A percentile compares a stretch with the other conserved stretches of the same genome.
phyloP scores from a whole-genome alignment of 2,888 invertebrate genomes.

The Hecatera dysodea region DNA sequence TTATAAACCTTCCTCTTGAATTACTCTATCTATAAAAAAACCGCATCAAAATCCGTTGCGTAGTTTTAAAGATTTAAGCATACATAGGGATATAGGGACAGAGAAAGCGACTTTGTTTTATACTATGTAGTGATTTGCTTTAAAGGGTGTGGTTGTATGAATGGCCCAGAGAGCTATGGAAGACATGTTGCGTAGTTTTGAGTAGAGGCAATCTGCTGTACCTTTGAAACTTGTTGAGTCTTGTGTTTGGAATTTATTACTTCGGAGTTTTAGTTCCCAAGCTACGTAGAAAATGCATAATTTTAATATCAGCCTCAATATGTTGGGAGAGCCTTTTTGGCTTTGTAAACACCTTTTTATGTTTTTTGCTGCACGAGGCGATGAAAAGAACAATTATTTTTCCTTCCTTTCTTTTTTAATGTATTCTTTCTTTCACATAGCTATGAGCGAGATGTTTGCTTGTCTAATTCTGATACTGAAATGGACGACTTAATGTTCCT shows the following conservation, averaged over 20 bases:
- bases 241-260: conserved; percentile 27
- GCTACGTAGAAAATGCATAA: not conserved
- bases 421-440: not conserved
- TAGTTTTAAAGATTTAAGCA: too few relatives aligned
- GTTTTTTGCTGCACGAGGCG: too few relatives aligned
- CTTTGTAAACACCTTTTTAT: too few relatives aligned
- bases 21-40: too few relatives aligned
- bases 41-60: too few relatives aligned
- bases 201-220: conserved; percentile 6
- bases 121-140: too few relatives aligned
- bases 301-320: not conserved
- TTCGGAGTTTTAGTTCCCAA: not conserved
- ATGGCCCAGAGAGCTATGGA: conserved; percentile 31
- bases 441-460: not conserved
- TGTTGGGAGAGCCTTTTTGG: not conserved
- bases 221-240: conserved; percentile 29
- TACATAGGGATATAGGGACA: too few relatives aligned
- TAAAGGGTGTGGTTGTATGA: conserved; percentile 36
- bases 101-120: too few relatives aligned
- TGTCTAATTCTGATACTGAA: not conserved
- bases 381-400: too few relatives aligned
- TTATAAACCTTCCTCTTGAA: too few relatives aligned
- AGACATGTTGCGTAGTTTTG: conserved; percentile 31
- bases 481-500: too few relatives aligned
- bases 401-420: too few relatives aligned